Evolutionary conservation across 2,797 vertebrate species (phyloP), one percentile per base, ranked within the genome.

Genomic region (Buceros bicornis): DNA sequence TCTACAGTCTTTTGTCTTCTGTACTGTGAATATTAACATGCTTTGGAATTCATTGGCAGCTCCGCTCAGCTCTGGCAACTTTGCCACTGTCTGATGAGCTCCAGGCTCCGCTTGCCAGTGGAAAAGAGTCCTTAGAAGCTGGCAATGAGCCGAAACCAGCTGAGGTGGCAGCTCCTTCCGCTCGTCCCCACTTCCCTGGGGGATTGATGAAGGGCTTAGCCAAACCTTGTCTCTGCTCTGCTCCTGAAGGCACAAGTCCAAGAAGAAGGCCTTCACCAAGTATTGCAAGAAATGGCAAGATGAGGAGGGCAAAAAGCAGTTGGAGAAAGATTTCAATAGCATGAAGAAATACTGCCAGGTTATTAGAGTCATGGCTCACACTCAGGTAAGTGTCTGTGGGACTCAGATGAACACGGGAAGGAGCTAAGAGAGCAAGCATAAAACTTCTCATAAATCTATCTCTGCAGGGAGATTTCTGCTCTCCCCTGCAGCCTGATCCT

Each of bases 221-320:
- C 98, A 98, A 93, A 97, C 95, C 91, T 93, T 97, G 73, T 96
- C 87, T 98, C 91, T 98, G 96, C 86, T 96, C 97, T 98, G 97
- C 97, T 96, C 77, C 97, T 97, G 97, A 98, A 99, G 99, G 99
- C 99, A 99, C 98, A 99, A 99, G 92, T 99, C 99, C 93, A 99
- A 99, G 98, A 99, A 99, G 99, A 99, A 99, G 99, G 99, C 99
- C 50, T 99, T 99, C 98, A 99, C 99, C 60, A 99, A 99, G 26
- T 99, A 99, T 97, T 99, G 99, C 97, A 99, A 99, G 98, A 99
- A 99, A 87, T 99, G 99, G 99, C 99, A 99, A 97, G 99, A 99
- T 82, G 99, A 99, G 0, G 99, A 99, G 1, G 99, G 99, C 97
- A 99, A 99, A 98, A 99, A 99, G 95, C 99, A 99, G 97, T 97